Base-by-base conservation (phyloP, 2,888 invertebrate species). In the Pyrochroa serraticornis region DNA sequence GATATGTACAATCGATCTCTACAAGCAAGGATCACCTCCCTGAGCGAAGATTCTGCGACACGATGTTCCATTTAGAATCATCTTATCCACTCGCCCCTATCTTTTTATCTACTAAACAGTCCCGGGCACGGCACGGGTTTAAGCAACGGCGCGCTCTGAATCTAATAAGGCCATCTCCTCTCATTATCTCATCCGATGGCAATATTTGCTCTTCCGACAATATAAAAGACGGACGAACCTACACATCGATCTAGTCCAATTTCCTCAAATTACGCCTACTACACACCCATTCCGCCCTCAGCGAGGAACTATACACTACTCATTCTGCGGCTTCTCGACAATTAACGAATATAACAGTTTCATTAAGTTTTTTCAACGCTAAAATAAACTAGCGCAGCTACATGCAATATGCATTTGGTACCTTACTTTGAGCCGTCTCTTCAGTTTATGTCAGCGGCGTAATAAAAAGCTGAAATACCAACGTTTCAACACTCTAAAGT, bases 51-150 rank as follows among this genome's bases (percentile, higher is more conserved):
- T 69, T 68, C 65, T 55, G 52, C 63, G 63, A 68, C 68, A 70
- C 63, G 68, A 66, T 68, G 67, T 66, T 68, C 67, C 70, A 69
- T 69, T 70, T 70, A 68, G 65, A 68, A 65, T 67, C 66, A 65
- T 66, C 70, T 69, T 63, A 68, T 67, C 66, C 63, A 54, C 62
- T 64, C 61, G 56, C 51, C 58, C 63, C 63, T 64, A 66, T 70
- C 65, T 69, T 66, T 68, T 67, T 65, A 62, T 68, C 66, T 62
- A 60, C 56, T 65, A 66, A 70, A 67, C 60, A 66, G 62, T 65
- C 64, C 50, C 54, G 60, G 58, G 62, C 69, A 62, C 59, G 65
- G 58, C 54, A 55, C 49, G 56, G 58, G 60, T 66, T 64, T 65
- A 65, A 64, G 63, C 60, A 59, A 63, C 57, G 43, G 60, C 67